Evolutionary conservation across 2,113 vertebrate genomes (phyloP).

Genomic region (Prionailurus viverrinus): DNA sequence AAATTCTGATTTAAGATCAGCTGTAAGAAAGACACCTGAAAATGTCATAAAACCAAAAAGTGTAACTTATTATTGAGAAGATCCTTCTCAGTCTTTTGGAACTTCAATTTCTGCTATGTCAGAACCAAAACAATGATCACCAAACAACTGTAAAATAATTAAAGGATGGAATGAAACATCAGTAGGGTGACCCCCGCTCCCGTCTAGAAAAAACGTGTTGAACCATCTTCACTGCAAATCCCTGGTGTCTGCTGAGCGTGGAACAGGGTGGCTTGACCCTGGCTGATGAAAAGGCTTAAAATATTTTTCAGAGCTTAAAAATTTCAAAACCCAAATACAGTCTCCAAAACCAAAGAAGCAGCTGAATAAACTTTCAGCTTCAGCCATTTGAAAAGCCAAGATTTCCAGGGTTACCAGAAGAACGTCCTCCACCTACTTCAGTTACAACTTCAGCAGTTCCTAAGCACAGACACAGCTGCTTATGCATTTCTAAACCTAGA

Average conservation of each 20-base stretch:
- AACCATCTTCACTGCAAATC: neutral
- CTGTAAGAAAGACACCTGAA: neutral
- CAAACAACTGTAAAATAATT: neutral
- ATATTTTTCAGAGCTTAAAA: constrained; percentile 26
- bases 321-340: constrained; percentile 54
- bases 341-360: constrained; percentile 61
- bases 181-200: neutral
- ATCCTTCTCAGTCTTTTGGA: neutral
- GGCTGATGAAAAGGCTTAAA: constrained; percentile 58
- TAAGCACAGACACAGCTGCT: neutral
- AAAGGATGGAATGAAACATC: neutral
- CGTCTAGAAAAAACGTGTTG: neutral
- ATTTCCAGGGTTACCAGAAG: constrained; percentile 6
- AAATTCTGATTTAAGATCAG: neutral
- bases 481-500: neutral
- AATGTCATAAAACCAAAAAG: neutral
- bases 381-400: neutral
- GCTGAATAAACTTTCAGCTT: constrained; percentile 38
- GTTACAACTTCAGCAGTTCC: neutral
- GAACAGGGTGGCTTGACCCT: constrained; percentile 4
- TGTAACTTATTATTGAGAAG: neutral
- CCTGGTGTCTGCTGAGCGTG: neutral
- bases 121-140: neutral
- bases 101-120: neutral
- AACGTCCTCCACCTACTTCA: neutral